Evolutionary conservation across 2,797 vertebrate genomes (phyloP).

Genomic region (Botia kubotai): DNA sequence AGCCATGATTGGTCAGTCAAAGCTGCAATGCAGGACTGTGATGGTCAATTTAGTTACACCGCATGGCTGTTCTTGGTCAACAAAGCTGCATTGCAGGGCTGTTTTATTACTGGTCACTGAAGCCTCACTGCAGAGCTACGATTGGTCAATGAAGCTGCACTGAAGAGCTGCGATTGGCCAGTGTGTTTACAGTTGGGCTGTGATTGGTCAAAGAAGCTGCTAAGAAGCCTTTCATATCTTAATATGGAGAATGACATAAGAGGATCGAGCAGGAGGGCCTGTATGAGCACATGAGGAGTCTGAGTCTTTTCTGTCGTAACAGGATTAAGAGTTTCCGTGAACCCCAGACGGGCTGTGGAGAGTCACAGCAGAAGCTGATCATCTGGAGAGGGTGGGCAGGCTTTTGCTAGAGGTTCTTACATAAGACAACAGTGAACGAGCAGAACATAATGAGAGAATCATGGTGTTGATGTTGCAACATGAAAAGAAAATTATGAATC

Average conservation of each 20-base stretch:
- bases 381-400: conserved; percentile 49
- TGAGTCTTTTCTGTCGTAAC: conserved; percentile 64
- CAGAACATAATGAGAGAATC: background rate
- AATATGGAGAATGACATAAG: conserved; percentile 68
- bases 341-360: conserved; percentile 48
- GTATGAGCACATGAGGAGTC: conserved; percentile 32
- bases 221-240: conserved; percentile 64
- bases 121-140: background rate
- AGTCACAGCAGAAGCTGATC: conserved; percentile 43
- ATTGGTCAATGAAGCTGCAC: background rate
- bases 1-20: background rate
- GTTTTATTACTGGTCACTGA: background rate
- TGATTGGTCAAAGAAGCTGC: background rate
- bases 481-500: background rate
- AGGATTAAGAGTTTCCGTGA: conserved; percentile 71
- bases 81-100: background rate
- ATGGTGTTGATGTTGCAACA: background rate
- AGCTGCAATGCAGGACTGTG: background rate
- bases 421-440: background rate
- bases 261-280: conserved; percentile 71
- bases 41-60: background rate
- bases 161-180: conserved; percentile 19
- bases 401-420: background rate
- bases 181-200: no score
- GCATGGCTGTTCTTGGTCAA: background rate